These are phyloP conservation scores for Recurvirostra avosetta DNA, from an alignment of 2,113 vertebrate species.

Conservation along the genomic window DNA sequence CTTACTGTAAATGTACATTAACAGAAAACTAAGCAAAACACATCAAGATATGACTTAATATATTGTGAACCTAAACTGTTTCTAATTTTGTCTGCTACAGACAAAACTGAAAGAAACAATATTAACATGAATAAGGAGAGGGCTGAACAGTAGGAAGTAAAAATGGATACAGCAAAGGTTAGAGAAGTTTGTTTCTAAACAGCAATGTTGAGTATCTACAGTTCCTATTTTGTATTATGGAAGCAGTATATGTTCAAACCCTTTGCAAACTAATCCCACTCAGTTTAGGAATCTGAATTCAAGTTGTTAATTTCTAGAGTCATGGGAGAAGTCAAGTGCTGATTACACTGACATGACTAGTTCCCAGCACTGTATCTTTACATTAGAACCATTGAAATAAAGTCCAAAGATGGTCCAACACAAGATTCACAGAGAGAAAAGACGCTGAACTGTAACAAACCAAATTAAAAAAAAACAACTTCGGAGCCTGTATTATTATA, in stretches of 20 bases:
- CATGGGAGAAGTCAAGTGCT: not conserved
- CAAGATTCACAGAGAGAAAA: not conserved
- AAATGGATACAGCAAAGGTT: not conserved
- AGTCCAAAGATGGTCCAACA: not conserved
- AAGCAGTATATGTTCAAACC: not conserved
- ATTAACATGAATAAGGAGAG: not conserved
- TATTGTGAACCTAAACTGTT: not conserved
- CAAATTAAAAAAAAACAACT: not conserved
- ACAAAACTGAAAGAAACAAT: not conserved
- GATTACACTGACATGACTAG: not conserved
- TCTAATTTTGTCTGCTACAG: not conserved
- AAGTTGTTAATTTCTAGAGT: not conserved
- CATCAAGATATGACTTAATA: not conserved
- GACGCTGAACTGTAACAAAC: not conserved
- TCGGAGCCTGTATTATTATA: not conserved
- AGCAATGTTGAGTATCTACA: not conserved
- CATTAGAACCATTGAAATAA: not conserved
- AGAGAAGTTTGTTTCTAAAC: not conserved
- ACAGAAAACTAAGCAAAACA: not conserved
- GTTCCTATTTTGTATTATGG: not conserved
- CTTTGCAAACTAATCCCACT: not conserved
- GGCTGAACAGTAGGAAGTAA: not conserved
- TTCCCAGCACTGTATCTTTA: not conserved
- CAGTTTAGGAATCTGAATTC: not conserved
- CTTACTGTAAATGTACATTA: not conserved